Conservation (phyloP, 2,888 invertebrate genomes). For the Argynnis bischoffii region DNA sequence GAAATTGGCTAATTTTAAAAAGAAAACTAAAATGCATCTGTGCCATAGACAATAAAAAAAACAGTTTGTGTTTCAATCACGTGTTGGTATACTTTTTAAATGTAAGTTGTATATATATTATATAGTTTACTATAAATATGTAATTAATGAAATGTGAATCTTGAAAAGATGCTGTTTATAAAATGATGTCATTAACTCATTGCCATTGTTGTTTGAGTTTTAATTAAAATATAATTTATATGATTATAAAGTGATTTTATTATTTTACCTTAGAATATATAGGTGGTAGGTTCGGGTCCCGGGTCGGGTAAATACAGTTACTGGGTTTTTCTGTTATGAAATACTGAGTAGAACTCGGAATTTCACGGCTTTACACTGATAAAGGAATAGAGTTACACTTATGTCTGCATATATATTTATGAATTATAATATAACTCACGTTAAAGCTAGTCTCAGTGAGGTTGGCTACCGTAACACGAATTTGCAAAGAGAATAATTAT, state of each 20-base stretch:
- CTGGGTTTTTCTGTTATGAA: too few relatives aligned
- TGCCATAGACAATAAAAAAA: constrained; percentile 35
- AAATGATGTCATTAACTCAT: constrained; percentile 49
- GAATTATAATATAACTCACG: too few relatives aligned
- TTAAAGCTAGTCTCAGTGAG: too few relatives aligned
- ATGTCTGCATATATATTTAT: too few relatives aligned
- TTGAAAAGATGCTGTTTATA: constrained; percentile 61
- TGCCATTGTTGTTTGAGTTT: constrained; percentile 73
- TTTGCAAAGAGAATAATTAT: too few relatives aligned
- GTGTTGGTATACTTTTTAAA: constrained; percentile 2
- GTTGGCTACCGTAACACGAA: too few relatives aligned
- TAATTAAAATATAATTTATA: constrained; percentile 68
- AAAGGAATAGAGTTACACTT: too few relatives aligned
- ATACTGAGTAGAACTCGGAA: too few relatives aligned
- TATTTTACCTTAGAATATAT: not conserved
- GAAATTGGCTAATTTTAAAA: not conserved
- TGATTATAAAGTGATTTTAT: constrained; percentile 12
- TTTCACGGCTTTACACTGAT: too few relatives aligned
- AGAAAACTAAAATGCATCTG: constrained; percentile 8
- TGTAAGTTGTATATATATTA: constrained; percentile 5
- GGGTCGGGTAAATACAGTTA: too few relatives aligned
- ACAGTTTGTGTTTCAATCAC: not conserved
- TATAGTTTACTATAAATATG: constrained; percentile 34
- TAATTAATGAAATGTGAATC: constrained; percentile 46
- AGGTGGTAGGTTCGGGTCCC: too few relatives aligned